Evolutionary conservation across 2,888 invertebrate species (phyloP), one percentile per base, ranked within the genome.

Genomic region (Acrocera orbiculus): DNA sequence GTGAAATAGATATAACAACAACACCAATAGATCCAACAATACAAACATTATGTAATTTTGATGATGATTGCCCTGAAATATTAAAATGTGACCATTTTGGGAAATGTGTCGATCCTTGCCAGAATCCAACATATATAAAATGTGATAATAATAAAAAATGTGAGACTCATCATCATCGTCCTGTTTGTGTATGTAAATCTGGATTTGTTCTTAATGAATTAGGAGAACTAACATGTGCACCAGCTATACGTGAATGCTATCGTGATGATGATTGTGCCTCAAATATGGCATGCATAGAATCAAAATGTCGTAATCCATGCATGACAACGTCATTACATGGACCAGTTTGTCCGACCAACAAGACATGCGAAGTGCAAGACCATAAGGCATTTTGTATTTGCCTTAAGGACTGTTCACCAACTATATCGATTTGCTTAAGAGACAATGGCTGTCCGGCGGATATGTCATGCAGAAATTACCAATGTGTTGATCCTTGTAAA

Each of bases 401-500:
- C 61, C 70, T 79, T 52, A 76, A 80, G 61, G 79, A 85, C 60
- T 89, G 87, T 62, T 76, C 76, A 54, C 82, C 87, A 40, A 74
- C 79, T 36, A 69, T 80, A 52, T 83, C 83, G 44, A 85, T 90
- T 61, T 87, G 87, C 60, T 68, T 87, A 53, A 73, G 85, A 63
- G 86, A 89, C 63, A 78, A 73, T 51, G 89, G 87, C 46, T 89
- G 89, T 61, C 82, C 86, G 37, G 66, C 73, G 45, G 74, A 81
- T 51, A 69, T 80, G 62, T 82, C 86, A 46, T 89, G 89, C 64
- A 73, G 76, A 58, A 81, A 81, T 60, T 86, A 80, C 62, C 76
- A 81, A 65, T 89, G 89, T 62, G 74, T 83, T 65, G 82, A 89
- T 65, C 89, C 89, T 46, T 89, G 89, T 65, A 70, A 70, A 58